Evolutionary conservation across 2,888 invertebrate genomes (phyloP).

Genomic region (Diloba caeruleocephala): DNA sequence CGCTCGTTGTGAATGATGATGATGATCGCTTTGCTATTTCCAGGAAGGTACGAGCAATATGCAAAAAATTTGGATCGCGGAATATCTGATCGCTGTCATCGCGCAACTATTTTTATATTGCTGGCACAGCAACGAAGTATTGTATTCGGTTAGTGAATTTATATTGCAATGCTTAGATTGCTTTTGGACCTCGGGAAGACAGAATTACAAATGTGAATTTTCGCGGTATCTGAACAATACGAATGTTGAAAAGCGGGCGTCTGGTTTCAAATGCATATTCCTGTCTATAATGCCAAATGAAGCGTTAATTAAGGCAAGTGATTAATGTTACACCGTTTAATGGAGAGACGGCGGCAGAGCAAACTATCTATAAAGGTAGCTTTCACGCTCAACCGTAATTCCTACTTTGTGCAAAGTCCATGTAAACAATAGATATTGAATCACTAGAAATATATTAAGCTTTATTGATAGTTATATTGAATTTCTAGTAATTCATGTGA

Average conservation of each 20-base stretch:
- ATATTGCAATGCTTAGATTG: not conserved
- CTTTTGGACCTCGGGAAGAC: not conserved
- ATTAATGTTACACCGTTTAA: not conserved
- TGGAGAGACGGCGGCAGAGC: not conserved
- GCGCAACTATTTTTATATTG: constrained; percentile 83
- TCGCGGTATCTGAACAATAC: not conserved
- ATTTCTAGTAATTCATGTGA: too few relatives aligned
- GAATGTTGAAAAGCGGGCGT: not conserved
- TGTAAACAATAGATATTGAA: too few relatives aligned
- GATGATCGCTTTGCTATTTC: constrained; percentile 30
- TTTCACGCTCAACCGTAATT: too few relatives aligned
- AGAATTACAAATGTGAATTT: not conserved
- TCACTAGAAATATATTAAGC: too few relatives aligned
- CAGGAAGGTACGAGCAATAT: constrained; percentile 72
- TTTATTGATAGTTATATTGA: too few relatives aligned
- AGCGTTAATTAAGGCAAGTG: not conserved
- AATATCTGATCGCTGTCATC: constrained; percentile 80
- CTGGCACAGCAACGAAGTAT: constrained; percentile 84
- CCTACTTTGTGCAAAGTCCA: too few relatives aligned
- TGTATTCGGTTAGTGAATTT: constrained; percentile 67
- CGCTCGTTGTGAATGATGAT: too few relatives aligned
- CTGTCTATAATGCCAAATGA: too few relatives aligned
- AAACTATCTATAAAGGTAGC: too few relatives aligned
- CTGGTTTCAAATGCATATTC: not conserved
- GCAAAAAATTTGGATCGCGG: constrained; percentile 79